Base-by-base conservation (phyloP, 2,888 invertebrate genomes). In the Rhagium mordax region DNA sequence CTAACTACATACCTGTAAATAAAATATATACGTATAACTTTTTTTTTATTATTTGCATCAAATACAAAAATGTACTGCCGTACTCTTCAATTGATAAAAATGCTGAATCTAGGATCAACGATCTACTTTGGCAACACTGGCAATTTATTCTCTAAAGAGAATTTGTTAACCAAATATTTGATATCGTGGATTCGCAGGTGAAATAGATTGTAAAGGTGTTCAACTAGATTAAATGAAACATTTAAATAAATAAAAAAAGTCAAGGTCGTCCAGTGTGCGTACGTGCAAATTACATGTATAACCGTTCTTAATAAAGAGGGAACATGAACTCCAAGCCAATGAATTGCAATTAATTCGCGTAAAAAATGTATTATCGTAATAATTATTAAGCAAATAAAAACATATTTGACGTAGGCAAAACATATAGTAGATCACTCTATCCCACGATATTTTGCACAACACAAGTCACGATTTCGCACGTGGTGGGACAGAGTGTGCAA, bases 281-380 rank as follows among this genome's bases (percentile, higher is more conserved):
- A 74, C 74, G 74, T 74, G 72, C 70, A 67, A 74, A 72, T 69
- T 66, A 53, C 62, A 48, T 65, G 65, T 71, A 61, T 64, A 74
- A 65, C 65, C 65, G 65, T 53, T 53, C 10, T 65, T 49, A 49
- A 48, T 57, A 51, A 16, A 60, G 57, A 72, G 41, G 47, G 61
- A 60, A 51, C 67, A 18, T 67, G 66, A 74, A 74, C 70, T 62
- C 64, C 20, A 61, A 55, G 65, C 24, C 65, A 53, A 65, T 65
- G 65, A 65, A 65, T 65, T 65, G 51, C 65, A 65, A 53, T 53
- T 49, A 27, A 33, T 29, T 53, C 64, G 49, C 27, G 24, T 16
- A 51, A 51, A 64, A 51, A 51, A 21, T 27, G 20, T 7, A 49
- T 64, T 51, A 51, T 64, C 21, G 51, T 64, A 64, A 64, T 51